phyloP scores from a whole-genome alignment of 2,888 invertebrate genomes.

The Metellina segmentata region DNA sequence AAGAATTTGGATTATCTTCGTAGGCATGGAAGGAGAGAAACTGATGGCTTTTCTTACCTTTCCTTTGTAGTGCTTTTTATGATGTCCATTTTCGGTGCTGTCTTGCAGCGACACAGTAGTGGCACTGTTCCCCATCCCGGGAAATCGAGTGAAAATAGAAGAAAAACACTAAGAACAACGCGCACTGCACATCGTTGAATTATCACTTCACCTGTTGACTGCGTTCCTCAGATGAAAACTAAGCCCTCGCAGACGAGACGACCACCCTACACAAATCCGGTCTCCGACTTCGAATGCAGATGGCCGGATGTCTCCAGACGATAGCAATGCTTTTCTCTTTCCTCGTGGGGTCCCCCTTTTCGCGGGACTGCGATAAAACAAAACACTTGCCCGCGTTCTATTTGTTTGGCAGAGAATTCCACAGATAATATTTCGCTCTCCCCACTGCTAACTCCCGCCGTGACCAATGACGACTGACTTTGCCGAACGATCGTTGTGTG shows the following conservation, averaged over 20 bases:
- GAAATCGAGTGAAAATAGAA: neutral
- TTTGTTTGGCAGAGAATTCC: neutral
- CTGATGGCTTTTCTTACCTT: constrained; percentile 39
- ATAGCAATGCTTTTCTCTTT: constrained; percentile 12
- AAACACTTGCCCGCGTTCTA: neutral
- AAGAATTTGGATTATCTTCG: too few species aligned
- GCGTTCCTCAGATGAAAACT: constrained; percentile 39
- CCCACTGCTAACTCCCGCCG: constrained; percentile 15
- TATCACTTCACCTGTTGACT: constrained; percentile 3
- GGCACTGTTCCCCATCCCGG: constrained; percentile 64
- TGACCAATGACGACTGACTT: constrained; percentile 40
- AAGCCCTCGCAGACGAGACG: neutral
- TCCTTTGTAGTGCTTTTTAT: constrained; percentile 61
- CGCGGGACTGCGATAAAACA: constrained; percentile 28
- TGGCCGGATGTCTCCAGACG: constrained; percentile 55
- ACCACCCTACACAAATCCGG: constrained; percentile 19
- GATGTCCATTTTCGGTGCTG: constrained; percentile 69
- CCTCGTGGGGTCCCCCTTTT: constrained; percentile 4
- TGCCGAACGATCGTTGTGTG: constrained; percentile 15
- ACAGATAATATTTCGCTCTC: neutral
- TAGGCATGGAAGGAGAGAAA: neutral
- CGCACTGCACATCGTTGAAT: neutral
- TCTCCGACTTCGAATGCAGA: constrained; percentile 24
- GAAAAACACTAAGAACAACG: neutral
- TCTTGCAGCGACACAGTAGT: constrained; percentile 71